phyloP scores from a whole-genome alignment of 2,113 vertebrate species.

The Prolemur simus region DNA sequence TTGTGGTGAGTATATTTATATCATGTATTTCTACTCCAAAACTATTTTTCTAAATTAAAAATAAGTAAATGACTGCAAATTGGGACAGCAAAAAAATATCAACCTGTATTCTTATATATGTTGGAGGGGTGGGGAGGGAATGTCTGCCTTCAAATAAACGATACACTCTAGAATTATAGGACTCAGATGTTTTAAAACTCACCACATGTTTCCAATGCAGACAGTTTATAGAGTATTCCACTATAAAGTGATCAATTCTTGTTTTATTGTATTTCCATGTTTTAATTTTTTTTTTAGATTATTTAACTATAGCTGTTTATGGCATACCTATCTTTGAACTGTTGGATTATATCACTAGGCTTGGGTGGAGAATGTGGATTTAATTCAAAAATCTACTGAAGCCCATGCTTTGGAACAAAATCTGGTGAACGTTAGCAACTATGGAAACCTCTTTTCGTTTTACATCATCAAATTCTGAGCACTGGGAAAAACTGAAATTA shows the following conservation, averaged over 20 bases:
- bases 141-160: constrained; percentile 64
- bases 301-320: constrained; percentile 75
- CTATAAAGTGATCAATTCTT: constrained; percentile 74
- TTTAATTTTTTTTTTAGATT: constrained; percentile 74
- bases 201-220: constrained; percentile 77
- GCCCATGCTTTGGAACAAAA: constrained; percentile 68
- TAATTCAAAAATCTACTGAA: constrained; percentile 76
- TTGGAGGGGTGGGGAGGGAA: background rate
- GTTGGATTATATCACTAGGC: constrained; percentile 64
- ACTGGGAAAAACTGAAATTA: constrained; percentile 73
- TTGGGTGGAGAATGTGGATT: constrained; percentile 67
- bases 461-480: constrained; percentile 58
- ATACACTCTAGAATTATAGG: constrained; percentile 65
- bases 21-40: background rate
- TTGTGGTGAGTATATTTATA: background rate
- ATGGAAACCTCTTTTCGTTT: constrained; percentile 65
- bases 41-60: constrained; percentile 39
- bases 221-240: constrained; percentile 75
- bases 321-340: constrained; percentile 77
- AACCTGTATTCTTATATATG: constrained; percentile 20
- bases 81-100: background rate
- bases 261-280: constrained; percentile 74
- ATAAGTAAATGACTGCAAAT: constrained; percentile 6
- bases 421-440: constrained; percentile 68
- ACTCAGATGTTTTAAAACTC: constrained; percentile 75